phyloP scores from a whole-genome alignment of 2,888 invertebrate genomes.

The Sphaerophoria rueppellii region DNA sequence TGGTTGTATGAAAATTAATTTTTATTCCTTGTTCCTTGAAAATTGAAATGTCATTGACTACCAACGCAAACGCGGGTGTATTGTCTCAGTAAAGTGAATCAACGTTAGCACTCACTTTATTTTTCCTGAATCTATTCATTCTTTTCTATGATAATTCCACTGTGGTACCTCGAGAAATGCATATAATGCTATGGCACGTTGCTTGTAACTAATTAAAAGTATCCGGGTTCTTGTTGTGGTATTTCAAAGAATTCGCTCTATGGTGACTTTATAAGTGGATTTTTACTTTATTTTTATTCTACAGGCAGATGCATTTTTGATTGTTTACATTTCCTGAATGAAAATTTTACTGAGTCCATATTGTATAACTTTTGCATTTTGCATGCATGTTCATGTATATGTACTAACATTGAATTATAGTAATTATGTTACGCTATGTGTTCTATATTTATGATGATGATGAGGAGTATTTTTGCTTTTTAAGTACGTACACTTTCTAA shows the following conservation, averaged over 20 bases:
- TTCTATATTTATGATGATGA: too few relatives aligned
- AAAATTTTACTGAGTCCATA: slow-evolving; percentile 2
- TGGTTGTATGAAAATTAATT: slow-evolving; percentile 27
- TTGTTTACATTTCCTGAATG: slow-evolving; percentile 50
- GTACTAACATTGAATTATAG: too few relatives aligned
- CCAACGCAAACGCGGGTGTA: slow-evolving; percentile 30
- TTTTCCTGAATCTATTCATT: slow-evolving; percentile 64
- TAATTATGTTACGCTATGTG: too few relatives aligned
- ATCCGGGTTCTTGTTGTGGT: slow-evolving; percentile 34
- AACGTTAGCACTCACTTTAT: slow-evolving; percentile 38
- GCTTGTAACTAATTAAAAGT: slow-evolving; percentile 62
- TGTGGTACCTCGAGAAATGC: slow-evolving; percentile 23
- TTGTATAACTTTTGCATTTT: background rate
- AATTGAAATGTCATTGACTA: slow-evolving; percentile 65
- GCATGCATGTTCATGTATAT: too few relatives aligned
- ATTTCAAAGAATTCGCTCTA: slow-evolving; percentile 26
- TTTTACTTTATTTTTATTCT: slow-evolving; percentile 25
- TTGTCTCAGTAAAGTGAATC: slow-evolving; percentile 32
- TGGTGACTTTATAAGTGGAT: background rate
- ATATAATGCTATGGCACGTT: slow-evolving; percentile 19
- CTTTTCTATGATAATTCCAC: slow-evolving; percentile 40
- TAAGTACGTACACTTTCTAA: too few relatives aligned
- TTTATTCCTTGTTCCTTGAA: slow-evolving; percentile 13
- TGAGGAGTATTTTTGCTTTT: too few relatives aligned
- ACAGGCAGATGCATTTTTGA: slow-evolving; percentile 37